Base-by-base conservation (phyloP, 1,140 invertebrate species). In the Cyclargus thomasi region DNA sequence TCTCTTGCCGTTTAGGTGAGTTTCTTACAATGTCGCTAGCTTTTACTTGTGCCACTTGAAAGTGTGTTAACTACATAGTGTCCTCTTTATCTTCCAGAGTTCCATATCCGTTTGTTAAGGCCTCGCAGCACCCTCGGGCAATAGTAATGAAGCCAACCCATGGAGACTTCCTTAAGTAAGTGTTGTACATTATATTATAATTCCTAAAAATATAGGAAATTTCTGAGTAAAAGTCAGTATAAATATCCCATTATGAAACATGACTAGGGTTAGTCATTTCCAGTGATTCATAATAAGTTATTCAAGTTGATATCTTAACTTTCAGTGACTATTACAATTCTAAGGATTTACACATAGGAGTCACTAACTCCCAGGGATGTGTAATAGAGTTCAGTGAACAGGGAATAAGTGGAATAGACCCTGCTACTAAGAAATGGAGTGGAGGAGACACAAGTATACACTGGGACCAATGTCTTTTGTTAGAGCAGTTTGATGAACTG, bases 111-210 rank as follows among this genome's bases (percentile, higher is more conserved):
- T 96, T 96, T 86, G 93, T 94, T 47, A 91, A 94, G 83, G 95
- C 95, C 59, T 93, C 92, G 64, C 94, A 95, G 75, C 92, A 94
- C 86, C 93, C 94, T 64, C 94, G 94, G 78, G 92, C 94, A 18
- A 92, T 97, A 72, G 92, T 96, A 14, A 94, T 97, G 74, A 95
- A 95, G 84, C 95, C 96, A 65, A 96, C 96, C 14, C 92, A 92
- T 72, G 95, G 95, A 63, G 94, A 96, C 91, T 97, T 97, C 90
- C 89, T 96, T 66, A 94, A 95, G 95, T 96, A 92, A 93, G 92
- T 83, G 64, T 67, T 23, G 6, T 23, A n/a, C 23, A 23, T 29
- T 4, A 29, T 6, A 29, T 29, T 0, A 29, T 8, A 29, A 29
- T 29, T 29, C 29, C 8, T 29, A 29, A 29, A 29, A 29, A 29